phyloP scores from a whole-genome alignment of 2,888 invertebrate genomes.

The Protonemura montana region DNA sequence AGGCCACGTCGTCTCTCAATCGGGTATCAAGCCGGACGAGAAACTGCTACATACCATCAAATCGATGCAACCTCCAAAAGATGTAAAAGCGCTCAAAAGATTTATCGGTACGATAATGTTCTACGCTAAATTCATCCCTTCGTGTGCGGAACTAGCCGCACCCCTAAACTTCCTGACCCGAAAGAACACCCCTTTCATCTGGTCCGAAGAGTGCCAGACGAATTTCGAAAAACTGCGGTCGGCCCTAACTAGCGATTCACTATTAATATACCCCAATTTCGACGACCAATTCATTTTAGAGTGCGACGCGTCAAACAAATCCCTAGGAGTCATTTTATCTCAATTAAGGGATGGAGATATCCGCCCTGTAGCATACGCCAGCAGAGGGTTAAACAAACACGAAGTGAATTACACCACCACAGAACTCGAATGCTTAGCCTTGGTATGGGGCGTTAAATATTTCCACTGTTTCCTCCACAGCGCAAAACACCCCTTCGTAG shows the following conservation, averaged over 20 bases:
- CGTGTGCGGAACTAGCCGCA: not conserved
- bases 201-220: not conserved
- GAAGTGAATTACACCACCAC: conserved; percentile 45
- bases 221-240: not conserved
- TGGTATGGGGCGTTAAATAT: conserved; percentile 44
- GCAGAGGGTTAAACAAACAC: conserved; percentile 42
- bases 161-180: not conserved
- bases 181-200: not conserved
- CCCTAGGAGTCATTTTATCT: conserved; percentile 46
- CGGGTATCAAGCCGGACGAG: not conserved
- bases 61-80: not conserved
- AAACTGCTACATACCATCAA: not conserved
- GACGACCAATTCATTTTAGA: conserved; percentile 45
- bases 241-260: not conserved
- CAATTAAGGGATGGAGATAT: conserved; percentile 42
- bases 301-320: conserved; percentile 47
- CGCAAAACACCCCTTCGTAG: conserved; percentile 42
- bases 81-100: not conserved
- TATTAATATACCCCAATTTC: conserved; percentile 47
- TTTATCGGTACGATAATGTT: not conserved
- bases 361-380: conserved; percentile 49
- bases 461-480: conserved; percentile 49
- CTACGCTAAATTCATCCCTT: conserved; percentile 7
- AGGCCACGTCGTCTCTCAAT: not conserved
- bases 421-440: conserved; percentile 48